Evolutionary conservation across 2,797 vertebrate species (phyloP).

Genomic region (Chaenodraco wilsoni): DNA sequence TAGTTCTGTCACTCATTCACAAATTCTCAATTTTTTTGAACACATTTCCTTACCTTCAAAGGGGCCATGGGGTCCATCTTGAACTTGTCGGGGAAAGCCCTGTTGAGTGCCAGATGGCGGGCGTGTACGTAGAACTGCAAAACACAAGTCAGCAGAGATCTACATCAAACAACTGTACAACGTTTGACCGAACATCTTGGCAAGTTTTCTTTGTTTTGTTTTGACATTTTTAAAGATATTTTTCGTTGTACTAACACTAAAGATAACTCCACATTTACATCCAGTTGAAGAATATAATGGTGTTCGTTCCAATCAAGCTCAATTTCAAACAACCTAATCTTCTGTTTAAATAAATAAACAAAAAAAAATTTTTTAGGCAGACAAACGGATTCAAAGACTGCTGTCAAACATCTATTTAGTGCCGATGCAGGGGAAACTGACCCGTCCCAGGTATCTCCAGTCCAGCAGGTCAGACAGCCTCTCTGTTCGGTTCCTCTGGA

Average conservation of each 20-base stretch:
- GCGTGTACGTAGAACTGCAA: conserved; percentile 92
- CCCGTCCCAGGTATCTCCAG: conserved; percentile 95
- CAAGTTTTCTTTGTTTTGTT: neutral
- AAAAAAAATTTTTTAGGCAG: too few species aligned
- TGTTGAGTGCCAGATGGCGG: conserved; percentile 90
- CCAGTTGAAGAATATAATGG: neutral
- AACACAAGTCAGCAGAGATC: conserved; percentile 38
- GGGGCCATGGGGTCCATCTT: conserved; percentile 85
- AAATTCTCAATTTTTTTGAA: neutral
- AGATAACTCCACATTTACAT: neutral
- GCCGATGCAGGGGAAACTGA: conserved; percentile 66
- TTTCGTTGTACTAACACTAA: too few species aligned
- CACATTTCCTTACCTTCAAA: conserved; percentile 80
- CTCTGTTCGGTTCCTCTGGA: conserved; percentile 95
- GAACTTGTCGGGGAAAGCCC: conserved; percentile 93
- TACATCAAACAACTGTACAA: neutral
- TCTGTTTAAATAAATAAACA: conserved; percentile 2
- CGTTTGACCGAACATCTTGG: neutral
- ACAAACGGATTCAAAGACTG: neutral
- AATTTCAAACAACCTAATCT: neutral
- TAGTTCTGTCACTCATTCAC: neutral
- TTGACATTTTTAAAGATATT: neutral
- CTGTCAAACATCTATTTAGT: neutral
- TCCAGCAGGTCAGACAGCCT: conserved; percentile 95
- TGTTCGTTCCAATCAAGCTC: neutral